Evolutionary conservation across 2,888 invertebrate species (phyloP).

Genomic region (Desoria tigrina): DNA sequence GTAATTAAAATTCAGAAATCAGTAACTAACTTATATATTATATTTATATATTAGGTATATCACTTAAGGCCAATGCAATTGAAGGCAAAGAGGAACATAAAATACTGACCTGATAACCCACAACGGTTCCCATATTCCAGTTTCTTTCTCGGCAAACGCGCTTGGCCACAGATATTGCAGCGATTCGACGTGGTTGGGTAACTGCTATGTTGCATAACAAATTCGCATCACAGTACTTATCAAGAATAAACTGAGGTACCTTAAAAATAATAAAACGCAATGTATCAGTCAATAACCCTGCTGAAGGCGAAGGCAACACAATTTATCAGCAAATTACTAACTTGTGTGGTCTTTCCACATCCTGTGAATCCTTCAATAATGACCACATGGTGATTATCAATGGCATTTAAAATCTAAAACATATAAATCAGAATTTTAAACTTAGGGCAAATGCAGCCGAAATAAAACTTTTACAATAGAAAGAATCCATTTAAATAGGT

Average conservation of each 20-base stretch:
- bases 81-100: too few species aligned
- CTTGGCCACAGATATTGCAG: slow-evolving; percentile 86
- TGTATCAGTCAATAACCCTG: too few species aligned
- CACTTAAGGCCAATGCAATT: too few species aligned
- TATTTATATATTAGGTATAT: too few species aligned
- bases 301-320: too few species aligned
- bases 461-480: too few species aligned
- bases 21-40: too few species aligned
- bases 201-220: slow-evolving; percentile 81
- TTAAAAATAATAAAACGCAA: too few species aligned
- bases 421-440: too few species aligned
- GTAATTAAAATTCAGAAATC: too few species aligned
- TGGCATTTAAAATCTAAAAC: slow-evolving; percentile 43
- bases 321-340: too few species aligned
- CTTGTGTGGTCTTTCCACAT: slow-evolving; percentile 87
- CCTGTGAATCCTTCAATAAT: slow-evolving; percentile 76
- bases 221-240: slow-evolving; percentile 67
- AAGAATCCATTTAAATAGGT: neutral
- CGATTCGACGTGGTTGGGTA: slow-evolving; percentile 91
- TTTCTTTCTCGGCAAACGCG: slow-evolving; percentile 82
- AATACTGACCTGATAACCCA: slow-evolving; percentile 78
- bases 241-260: slow-evolving; percentile 88
- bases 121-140: slow-evolving; percentile 78
- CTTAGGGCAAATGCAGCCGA: too few species aligned
- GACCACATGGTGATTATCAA: slow-evolving; percentile 39